Evolutionary conservation across 2,888 invertebrate species (phyloP), one percentile per base, ranked within the genome.

Genomic region (Lypha dubia): DNA sequence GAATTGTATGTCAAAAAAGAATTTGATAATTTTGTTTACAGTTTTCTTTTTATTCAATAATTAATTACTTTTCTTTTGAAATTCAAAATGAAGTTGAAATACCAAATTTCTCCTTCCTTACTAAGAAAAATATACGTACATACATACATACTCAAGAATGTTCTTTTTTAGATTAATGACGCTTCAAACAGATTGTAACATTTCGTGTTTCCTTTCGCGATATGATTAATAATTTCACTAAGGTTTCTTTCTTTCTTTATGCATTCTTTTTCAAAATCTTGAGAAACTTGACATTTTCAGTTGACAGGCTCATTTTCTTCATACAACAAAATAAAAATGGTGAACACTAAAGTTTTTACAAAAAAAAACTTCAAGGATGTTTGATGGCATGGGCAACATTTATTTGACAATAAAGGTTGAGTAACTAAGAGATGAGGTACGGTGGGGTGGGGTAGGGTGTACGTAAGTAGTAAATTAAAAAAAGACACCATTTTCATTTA

Each of bases 281-380:
- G 41, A 63, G 81, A 56, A 80, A 70, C 70, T 80, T 81, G 80
- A 81, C 84, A 84, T 68, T 84, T 84, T 84, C 32, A 81, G 84
- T 81, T 84, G 84, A 84, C 84, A 84, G 81, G 73, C 77, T 81
- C 22, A 28, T 68, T 68, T 62, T 62, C 44, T 35, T 63, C 46
- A 17, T 38, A 58, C 15, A 67, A 38, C 13, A 80, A 73, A 74
- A 38, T 32, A 68, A 68, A 68, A 63, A n/a, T n/a, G n/a, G n/a
- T 44, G 20, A 67, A 38, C 5, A 53, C 9, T 13, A 44, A 38
- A 49, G 4, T 53, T 22, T 32, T 51, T 38, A 53, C 11, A 60
- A 46, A 49, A 74, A 46, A 44, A 9, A 3, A 51, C n/a, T 15
- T n/a, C 8, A 38, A 81, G 49, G 38, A 76, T 56, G 20, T 49